Percentiles rank a stretch among this genome's conserved stretches.
These are phyloP conservation scores for Drosophila demipolita DNA, from an alignment of 2,888 invertebrate genomes.

Conservation along the genomic window DNA sequence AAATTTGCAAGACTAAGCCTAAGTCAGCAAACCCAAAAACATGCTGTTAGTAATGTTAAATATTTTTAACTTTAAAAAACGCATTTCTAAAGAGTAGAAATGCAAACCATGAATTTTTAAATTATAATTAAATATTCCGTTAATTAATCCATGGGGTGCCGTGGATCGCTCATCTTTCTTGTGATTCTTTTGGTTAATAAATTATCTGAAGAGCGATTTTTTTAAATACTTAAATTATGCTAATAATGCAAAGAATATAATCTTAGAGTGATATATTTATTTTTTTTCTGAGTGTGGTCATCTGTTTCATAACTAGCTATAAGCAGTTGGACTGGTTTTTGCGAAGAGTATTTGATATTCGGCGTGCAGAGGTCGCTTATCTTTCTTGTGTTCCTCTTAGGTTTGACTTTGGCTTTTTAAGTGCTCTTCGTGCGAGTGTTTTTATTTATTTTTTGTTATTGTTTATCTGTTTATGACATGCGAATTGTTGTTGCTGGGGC, in stretches of 20 bases:
- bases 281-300: not conserved
- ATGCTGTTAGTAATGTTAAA: no score
- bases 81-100: not conserved
- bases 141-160: no score
- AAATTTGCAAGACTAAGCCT: not conserved
- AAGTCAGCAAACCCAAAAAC: not conserved
- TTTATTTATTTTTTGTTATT: not conserved
- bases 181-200: no score
- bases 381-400: constrained; percentile 14
- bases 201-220: no score
- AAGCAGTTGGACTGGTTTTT: not conserved
- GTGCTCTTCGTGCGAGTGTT: not conserved
- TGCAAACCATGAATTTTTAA: not conserved
- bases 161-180: no score
- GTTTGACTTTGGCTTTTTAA: constrained; percentile 10
- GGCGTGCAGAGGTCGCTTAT: not conserved
- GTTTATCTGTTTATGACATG: constrained; percentile 5
- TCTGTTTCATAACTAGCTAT: not conserved
- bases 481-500: constrained; percentile 19
- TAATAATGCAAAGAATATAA: no score
- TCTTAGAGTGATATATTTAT: no score
- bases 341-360: not conserved
- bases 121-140: no score
- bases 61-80: not conserved
- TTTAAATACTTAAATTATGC: no score